phyloP scores from a whole-genome alignment of 2,888 invertebrate species.

The Opisthograptis luteolata region DNA sequence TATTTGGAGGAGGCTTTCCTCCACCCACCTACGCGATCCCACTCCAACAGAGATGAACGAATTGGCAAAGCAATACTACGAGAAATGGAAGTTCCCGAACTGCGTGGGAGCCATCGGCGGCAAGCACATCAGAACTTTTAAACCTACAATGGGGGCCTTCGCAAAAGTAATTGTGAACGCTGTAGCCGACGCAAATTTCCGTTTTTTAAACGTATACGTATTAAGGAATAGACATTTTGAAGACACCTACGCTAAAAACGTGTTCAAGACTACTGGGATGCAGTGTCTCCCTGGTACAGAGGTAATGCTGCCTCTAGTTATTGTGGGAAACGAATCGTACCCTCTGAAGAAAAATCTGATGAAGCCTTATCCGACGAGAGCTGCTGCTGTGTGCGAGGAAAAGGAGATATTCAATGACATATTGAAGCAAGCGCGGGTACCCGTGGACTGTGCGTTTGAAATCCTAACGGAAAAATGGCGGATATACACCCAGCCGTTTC shows the following conservation, averaged over 20 bases:
- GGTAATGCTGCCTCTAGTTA: conserved; percentile 30
- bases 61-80: conserved; percentile 21
- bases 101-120: conserved; percentile 35
- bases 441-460: conserved; percentile 38
- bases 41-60: conserved; percentile 10
- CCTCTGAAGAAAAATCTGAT: conserved; percentile 36
- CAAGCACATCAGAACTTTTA: conserved; percentile 23
- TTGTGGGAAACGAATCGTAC: conserved; percentile 39
- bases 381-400: conserved; percentile 3
- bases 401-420: conserved; percentile 34
- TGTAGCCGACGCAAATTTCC: conserved; percentile 29
- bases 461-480: conserved; percentile 44
- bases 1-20: conserved; percentile 19
- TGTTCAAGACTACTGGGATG: conserved; percentile 26
- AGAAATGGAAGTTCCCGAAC: conserved; percentile 33
- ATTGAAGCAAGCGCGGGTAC: conserved; percentile 30
- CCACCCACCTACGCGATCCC: conserved; percentile 16
- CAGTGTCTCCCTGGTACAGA: conserved; percentile 29
- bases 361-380: conserved; percentile 31
- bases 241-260: conserved; percentile 18
- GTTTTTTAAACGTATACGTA: conserved; percentile 20
- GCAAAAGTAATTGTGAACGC: conserved; percentile 16
- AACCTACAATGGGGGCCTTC: not conserved
- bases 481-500: conserved; percentile 28
- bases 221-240: conserved; percentile 5